These are phyloP conservation scores for Petrocephalus zakoni DNA, from an alignment of 2,113 vertebrate genomes.

Conservation along the genomic window DNA sequence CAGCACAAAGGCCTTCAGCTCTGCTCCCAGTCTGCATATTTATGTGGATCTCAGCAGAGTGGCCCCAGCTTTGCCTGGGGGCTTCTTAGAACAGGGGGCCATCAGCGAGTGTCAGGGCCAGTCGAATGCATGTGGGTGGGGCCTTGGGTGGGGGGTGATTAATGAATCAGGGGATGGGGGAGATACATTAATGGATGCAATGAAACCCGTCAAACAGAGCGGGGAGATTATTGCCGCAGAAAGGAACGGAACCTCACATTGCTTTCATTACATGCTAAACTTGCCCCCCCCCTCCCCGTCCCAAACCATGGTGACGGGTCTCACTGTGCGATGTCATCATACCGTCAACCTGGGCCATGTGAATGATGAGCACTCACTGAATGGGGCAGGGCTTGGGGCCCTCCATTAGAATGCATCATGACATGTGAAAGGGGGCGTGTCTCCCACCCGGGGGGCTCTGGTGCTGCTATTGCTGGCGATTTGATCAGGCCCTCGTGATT, in stretches of 20 bases:
- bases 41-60: conserved; percentile 62
- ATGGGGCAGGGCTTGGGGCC: not conserved
- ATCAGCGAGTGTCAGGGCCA: conserved; percentile 77
- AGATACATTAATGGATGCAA: conserved; percentile 40
- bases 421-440: not conserved
- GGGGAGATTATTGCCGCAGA: conserved; percentile 72
- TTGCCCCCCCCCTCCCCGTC: not conserved
- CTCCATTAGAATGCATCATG: not conserved
- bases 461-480: conserved; percentile 43
- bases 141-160: not conserved
- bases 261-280: conserved; percentile 50
- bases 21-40: conserved; percentile 57
- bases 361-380: not conserved
- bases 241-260: conserved; percentile 13
- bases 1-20: conserved; percentile 53
- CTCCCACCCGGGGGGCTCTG: not conserved
- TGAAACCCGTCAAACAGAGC: conserved; percentile 79
- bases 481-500: conserved; percentile 33
- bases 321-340: not conserved
- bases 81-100: conserved; percentile 59
- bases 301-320: not conserved
- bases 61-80: conserved; percentile 54
- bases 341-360: not conserved
- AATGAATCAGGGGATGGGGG: conserved; percentile 23
- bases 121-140: conserved; percentile 22